These are phyloP conservation scores for Anolis carolinensis DNA, from an alignment of 2,113 vertebrate genomes.

Conservation along the genomic window DNA sequence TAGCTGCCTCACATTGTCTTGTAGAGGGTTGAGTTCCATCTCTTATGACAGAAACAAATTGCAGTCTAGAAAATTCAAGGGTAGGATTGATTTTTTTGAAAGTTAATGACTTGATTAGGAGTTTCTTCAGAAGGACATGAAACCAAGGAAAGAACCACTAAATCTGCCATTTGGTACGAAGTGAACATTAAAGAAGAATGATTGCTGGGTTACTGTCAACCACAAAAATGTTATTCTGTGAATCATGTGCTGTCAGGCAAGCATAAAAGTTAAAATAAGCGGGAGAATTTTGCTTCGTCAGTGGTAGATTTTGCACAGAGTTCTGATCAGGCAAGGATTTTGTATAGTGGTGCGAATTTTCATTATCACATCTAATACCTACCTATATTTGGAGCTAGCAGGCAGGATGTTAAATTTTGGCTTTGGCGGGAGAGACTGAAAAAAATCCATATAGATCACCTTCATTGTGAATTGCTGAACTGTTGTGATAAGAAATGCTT, in stretches of 20 bases:
- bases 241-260: constrained; percentile 19
- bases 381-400: accelerated
- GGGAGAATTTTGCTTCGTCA: accelerated
- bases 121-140: constrained; percentile 64
- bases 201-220: constrained; percentile 47
- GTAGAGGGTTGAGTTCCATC: no score
- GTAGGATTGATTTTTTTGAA: constrained; percentile 58
- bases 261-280: constrained; percentile 2
- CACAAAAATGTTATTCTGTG: constrained; percentile 57
- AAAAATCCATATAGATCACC: neutral
- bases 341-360: accelerated
- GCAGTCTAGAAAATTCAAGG: constrained; percentile 53
- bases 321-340: neutral
- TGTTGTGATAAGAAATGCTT: neutral
- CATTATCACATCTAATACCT: accelerated
- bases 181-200: constrained; percentile 58
- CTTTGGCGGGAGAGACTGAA: neutral
- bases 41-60: constrained; percentile 65
- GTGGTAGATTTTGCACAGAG: neutral
- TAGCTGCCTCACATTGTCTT: no score
- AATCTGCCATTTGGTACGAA: constrained; percentile 60
- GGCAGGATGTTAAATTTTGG: neutral
- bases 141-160: constrained; percentile 70
- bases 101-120: constrained; percentile 71
- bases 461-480: neutral